Evolutionary conservation across 2,113 vertebrate species (phyloP).

Genomic region (Lophius piscatorius): DNA sequence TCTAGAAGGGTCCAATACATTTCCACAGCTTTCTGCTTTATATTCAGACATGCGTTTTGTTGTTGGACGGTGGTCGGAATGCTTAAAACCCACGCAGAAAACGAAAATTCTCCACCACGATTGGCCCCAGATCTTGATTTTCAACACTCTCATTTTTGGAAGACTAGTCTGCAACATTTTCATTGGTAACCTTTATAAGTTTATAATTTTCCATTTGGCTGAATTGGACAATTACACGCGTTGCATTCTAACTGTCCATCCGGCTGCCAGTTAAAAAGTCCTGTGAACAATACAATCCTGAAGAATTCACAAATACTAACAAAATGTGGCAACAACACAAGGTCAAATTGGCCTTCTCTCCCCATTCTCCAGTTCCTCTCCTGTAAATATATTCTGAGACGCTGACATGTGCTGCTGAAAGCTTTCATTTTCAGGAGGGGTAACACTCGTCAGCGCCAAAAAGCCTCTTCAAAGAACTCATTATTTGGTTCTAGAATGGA

Average conservation of each 20-base stretch:
- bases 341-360: slow-evolving; percentile 51
- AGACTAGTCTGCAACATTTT: too few relatives aligned
- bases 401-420: slow-evolving; percentile 37
- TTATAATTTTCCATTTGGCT: slow-evolving; percentile 54
- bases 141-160: too few relatives aligned
- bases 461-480: slow-evolving; percentile 46
- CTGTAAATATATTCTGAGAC: slow-evolving; percentile 24
- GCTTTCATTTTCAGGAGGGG: slow-evolving; percentile 38
- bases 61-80: too few relatives aligned
- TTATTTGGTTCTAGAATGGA: slow-evolving; percentile 55
- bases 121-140: too few relatives aligned
- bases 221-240: slow-evolving; percentile 47
- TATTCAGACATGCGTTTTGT: too few relatives aligned
- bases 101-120: too few relatives aligned
- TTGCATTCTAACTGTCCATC: slow-evolving; percentile 45
- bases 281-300: slow-evolving; percentile 53
- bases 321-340: slow-evolving; percentile 33
- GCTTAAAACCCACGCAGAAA: too few relatives aligned
- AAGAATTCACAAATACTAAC: slow-evolving; percentile 59
- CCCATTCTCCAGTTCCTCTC: slow-evolving; percentile 16
- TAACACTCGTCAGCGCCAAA: slow-evolving; percentile 41
- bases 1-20: too few relatives aligned
- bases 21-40: too few relatives aligned
- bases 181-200: slow-evolving; percentile 52
- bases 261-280: slow-evolving; percentile 63